These are phyloP conservation scores for Chrysolina americana DNA, from an alignment of 2,888 invertebrate genomes.

Conservation along the genomic window DNA sequence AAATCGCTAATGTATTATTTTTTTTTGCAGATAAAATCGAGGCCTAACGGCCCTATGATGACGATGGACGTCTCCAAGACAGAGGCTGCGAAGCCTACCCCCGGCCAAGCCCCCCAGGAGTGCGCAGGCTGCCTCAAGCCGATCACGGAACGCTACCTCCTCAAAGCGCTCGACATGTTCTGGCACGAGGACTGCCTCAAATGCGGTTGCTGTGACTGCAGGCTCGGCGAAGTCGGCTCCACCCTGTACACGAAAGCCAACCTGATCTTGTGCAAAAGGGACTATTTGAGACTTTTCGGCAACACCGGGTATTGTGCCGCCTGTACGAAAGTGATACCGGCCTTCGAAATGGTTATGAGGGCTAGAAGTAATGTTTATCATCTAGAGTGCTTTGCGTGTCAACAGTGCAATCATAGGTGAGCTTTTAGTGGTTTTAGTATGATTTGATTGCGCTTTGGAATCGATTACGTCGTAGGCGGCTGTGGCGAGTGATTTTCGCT, in stretches of 20 bases:
- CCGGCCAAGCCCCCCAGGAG: conserved; percentile 76
- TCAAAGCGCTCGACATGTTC: conserved; percentile 92
- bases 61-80: conserved; percentile 92
- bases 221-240: conserved; percentile 96
- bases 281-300: conserved; percentile 96
- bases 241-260: conserved; percentile 96
- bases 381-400: conserved; percentile 97
- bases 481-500: background rate
- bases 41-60: conserved; percentile 76
- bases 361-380: conserved; percentile 98
- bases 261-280: conserved; percentile 94
- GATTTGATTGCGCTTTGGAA: conserved; percentile 6
- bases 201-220: conserved; percentile 97
- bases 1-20: conserved; percentile 6
- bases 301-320: conserved; percentile 97
- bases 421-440: conserved; percentile 52
- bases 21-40: conserved; percentile 65
- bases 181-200: conserved; percentile 99
- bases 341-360: conserved; percentile 99
- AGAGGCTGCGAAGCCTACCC: conserved; percentile 71
- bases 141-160: conserved; percentile 91
- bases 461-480: conserved; percentile 10
- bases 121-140: conserved; percentile 96
- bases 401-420: conserved; percentile 98
- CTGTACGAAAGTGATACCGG: conserved; percentile 97